Percentiles rank a stretch among this genome's conserved stretches.
These are phyloP conservation scores for Porites australiensis DNA, from an alignment of 64 coral and sea anemone genomes.

Conservation along the genomic window DNA sequence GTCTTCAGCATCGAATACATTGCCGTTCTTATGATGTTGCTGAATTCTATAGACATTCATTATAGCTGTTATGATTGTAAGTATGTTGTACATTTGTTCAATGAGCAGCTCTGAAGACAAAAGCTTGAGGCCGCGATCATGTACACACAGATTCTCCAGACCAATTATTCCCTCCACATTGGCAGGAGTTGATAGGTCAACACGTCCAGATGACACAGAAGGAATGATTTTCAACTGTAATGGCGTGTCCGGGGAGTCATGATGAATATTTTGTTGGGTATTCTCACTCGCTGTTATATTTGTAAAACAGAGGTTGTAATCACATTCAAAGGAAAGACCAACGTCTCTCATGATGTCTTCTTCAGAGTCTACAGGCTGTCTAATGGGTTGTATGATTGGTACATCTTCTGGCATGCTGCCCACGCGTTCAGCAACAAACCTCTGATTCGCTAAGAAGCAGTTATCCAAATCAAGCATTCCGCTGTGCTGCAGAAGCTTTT, in stretches of 20 bases:
- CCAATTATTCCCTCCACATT: slow-evolving; percentile 6
- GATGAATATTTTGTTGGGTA: neutral
- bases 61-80: slow-evolving; percentile 55
- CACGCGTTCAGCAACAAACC: slow-evolving; percentile 33
- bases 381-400: slow-evolving; percentile 40
- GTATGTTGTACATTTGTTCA: slow-evolving; percentile 38
- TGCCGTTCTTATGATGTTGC: neutral
- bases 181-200: neutral
- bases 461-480: slow-evolving; percentile 30
- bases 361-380: slow-evolving; percentile 28
- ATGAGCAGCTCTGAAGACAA: slow-evolving; percentile 56
- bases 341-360: slow-evolving; percentile 41
- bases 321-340: slow-evolving; percentile 58
- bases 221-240: slow-evolving; percentile 33
- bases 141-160: slow-evolving; percentile 52
- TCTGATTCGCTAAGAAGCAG: slow-evolving; percentile 57
- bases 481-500: neutral
- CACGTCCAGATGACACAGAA: slow-evolving; percentile 27
- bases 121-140: slow-evolving; percentile 3
- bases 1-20: slow-evolving; percentile 6
- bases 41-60: slow-evolving; percentile 43
- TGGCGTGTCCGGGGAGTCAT: neutral
- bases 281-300: slow-evolving; percentile 57
- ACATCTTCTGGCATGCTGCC: slow-evolving; percentile 66
- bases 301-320: slow-evolving; percentile 67